Base-by-base conservation (phyloP, 2,888 invertebrate species). In the Tenthredo distinguenda region DNA sequence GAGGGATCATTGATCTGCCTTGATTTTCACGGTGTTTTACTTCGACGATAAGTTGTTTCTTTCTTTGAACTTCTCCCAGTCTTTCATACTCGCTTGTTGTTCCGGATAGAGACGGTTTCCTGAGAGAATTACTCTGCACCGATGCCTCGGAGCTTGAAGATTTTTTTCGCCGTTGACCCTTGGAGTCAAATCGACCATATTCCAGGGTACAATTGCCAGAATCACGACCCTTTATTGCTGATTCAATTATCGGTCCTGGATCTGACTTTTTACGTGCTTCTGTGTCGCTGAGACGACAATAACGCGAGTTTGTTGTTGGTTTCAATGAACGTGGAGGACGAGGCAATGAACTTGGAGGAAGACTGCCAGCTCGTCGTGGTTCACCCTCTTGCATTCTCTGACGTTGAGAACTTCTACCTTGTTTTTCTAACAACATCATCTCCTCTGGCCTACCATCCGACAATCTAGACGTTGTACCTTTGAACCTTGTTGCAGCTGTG, bases 371-470 rank as follows among this genome's bases (percentile, higher is more conserved):
- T 15, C 88, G 88, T 62, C 89, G 90, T n/a, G 89, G 89, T 84
- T 89, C 93, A 7, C 93, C 92, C 87, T 95, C 95, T 87, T 95
- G 94, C 95, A 95, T 95, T 81, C 97, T 94, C 87, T 97, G 97
- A 90, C 96, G 96, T 92, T 97, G 97, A 47, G 97, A 97, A 85
- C 96, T 96, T 76, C 97, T 95, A 0, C 97, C 97, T 91, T 97
- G 97, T 87, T 97, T 96, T 94, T 97, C 97, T 88, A 97, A 93
- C 87, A 97, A 94, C 90, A 97, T 93, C 91, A 97, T 97, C 90
- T 97, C 97, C 90, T 96, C 96, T 76, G 95, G 96, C 91, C 95
- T 95, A 91, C 94, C 94, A 88, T 94, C 93, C 34, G 93, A 93
- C 74, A 92, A 88, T 74, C 93, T 90, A 47, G 92, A 90, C 31